Percentiles rank a stretch among this genome's conserved stretches.
phyloP scores from a whole-genome alignment of 2,888 invertebrate species.

The Bombylius discolor region DNA sequence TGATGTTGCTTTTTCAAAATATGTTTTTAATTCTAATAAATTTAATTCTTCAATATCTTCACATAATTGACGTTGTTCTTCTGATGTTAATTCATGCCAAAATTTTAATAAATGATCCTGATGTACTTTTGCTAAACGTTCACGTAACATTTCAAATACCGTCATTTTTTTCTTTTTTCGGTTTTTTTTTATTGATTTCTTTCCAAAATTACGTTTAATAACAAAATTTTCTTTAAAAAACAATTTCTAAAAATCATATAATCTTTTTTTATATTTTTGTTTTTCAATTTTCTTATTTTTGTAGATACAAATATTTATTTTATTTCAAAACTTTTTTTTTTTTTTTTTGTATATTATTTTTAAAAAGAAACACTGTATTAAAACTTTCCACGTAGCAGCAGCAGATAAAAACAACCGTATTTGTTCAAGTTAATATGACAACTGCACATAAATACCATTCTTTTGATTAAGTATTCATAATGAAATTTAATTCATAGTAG shows the following conservation, averaged over 20 bases:
- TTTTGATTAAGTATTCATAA: too few relatives aligned
- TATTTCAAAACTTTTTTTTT: too few relatives aligned
- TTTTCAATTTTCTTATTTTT: neutral
- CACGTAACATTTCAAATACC: constrained; percentile 40
- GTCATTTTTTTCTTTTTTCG: constrained; percentile 34
- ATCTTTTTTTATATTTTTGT: neutral
- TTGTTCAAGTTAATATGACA: neutral
- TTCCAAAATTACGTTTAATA: too few relatives aligned
- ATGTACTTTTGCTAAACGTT: constrained; percentile 45
- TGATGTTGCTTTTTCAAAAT: constrained; percentile 51
- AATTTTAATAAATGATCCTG: constrained; percentile 74
- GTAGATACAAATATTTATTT: too few relatives aligned
- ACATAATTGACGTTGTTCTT: constrained; percentile 41
- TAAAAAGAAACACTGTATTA: too few relatives aligned
- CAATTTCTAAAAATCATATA: neutral
- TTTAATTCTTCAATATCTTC: constrained; percentile 57
- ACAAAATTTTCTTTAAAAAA: neutral
- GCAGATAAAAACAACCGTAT: too few relatives aligned
- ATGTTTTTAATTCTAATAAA: constrained; percentile 54
- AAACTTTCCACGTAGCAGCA: too few relatives aligned
- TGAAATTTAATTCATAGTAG: too few relatives aligned
- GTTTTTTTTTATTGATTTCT: too few relatives aligned
- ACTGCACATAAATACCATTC: neutral
- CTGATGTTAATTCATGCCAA: constrained; percentile 57
- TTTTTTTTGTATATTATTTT: too few relatives aligned